Conservation (phyloP, 2,113 vertebrate species). For the Nestor notabilis region DNA sequence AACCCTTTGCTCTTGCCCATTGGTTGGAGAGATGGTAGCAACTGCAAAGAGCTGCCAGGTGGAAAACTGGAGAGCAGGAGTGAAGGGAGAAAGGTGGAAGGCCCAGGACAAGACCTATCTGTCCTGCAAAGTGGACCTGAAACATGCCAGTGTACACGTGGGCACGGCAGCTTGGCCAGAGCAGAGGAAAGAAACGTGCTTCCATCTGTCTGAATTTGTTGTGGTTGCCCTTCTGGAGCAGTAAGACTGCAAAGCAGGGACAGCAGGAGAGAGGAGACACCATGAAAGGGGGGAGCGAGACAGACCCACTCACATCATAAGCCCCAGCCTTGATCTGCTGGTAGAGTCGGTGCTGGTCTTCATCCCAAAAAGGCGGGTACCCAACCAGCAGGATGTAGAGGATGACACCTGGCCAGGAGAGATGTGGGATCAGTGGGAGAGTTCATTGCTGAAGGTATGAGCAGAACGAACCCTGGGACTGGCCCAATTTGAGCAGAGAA, state of each 20-base stretch:
- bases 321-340: slow-evolving; percentile 99
- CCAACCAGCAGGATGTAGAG: slow-evolving; percentile 96
- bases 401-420: slow-evolving; percentile 86
- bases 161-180: background rate
- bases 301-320: slow-evolving; percentile 87
- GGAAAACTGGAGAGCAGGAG: background rate
- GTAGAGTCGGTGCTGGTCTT: slow-evolving; percentile 96
- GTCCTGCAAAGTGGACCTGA: background rate
- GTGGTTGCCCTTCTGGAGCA: background rate
- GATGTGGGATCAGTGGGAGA: background rate
- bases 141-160: background rate
- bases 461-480: background rate
- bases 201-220: background rate
- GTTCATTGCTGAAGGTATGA: background rate
- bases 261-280: background rate
- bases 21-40: background rate
- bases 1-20: background rate
- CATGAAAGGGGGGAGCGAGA: background rate
- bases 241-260: background rate
- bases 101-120: background rate
- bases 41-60: background rate
- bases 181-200: background rate
- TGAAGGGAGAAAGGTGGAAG: background rate
- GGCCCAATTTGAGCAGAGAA: background rate
- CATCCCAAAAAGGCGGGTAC: slow-evolving; percentile 98